A percentile compares a stretch with the other conserved stretches of the same genome.
Conservation (phyloP, 2,888 invertebrate genomes). For the Elegia similella region DNA sequence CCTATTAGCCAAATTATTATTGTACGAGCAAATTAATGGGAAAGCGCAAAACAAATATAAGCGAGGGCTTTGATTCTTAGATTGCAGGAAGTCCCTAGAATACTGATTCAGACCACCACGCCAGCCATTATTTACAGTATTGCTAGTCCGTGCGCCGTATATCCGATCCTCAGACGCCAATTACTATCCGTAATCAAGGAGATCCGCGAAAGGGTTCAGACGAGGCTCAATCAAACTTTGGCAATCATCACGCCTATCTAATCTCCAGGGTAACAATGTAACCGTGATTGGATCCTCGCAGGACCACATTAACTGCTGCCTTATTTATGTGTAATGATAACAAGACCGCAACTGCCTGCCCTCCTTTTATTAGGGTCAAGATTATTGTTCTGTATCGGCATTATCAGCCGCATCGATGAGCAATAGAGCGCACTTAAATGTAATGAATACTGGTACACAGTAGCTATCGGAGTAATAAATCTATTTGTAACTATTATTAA, state of each 20-base stretch:
- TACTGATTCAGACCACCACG: constrained; percentile 22
- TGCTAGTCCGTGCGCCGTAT: constrained; percentile 43
- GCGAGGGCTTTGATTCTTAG: neutral
- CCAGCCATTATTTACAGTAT: constrained; percentile 40
- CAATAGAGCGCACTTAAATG: constrained; percentile 22
- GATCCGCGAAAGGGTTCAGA: constrained; percentile 66
- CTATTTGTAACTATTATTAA: constrained; percentile 8
- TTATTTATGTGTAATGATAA: constrained; percentile 68
- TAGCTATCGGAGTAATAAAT: constrained; percentile 11
- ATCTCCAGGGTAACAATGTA: constrained; percentile 72
- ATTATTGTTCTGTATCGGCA: constrained; percentile 32
- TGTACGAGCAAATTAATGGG: neutral
- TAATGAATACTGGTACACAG: constrained; percentile 18
- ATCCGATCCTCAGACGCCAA: constrained; percentile 55
- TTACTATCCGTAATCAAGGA: constrained; percentile 67
- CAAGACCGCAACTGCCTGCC: constrained; percentile 38
- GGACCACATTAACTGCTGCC: constrained; percentile 61
- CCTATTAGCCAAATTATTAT: neutral
- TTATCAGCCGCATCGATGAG: constrained; percentile 23
- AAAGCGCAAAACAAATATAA: constrained; percentile 1
- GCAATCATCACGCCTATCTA: constrained; percentile 76
- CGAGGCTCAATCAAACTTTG: constrained; percentile 76
- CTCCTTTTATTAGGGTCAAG: constrained; percentile 38
- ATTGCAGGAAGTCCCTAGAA: neutral
- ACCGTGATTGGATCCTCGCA: constrained; percentile 60